Evolutionary conservation across 2,888 invertebrate species (phyloP).

Genomic region (Lagria hirta): DNA sequence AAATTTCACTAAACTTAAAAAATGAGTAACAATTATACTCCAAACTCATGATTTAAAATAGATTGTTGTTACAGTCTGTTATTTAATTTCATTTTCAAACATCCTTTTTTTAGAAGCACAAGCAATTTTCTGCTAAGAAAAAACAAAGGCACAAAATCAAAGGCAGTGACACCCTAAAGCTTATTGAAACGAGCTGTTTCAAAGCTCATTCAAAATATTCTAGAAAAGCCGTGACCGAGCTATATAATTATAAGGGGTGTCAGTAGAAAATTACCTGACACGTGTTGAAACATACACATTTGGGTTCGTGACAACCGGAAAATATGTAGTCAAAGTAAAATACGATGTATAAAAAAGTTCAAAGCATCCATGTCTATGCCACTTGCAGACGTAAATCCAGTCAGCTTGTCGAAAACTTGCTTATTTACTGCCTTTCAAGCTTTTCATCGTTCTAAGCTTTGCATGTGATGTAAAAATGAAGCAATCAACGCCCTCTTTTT

Average conservation of each 20-base stretch:
- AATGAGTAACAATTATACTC: too few species aligned
- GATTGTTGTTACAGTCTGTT: too few species aligned
- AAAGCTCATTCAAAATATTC: too few species aligned
- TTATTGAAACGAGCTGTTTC: too few species aligned
- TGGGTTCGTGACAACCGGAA: slow-evolving; percentile 45
- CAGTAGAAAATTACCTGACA: slow-evolving; percentile 39
- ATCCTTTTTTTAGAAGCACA: too few species aligned
- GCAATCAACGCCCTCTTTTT: slow-evolving; percentile 49
- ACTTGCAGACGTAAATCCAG: slow-evolving; percentile 48
- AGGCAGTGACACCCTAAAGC: too few species aligned
- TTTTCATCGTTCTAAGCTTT: slow-evolving; percentile 40
- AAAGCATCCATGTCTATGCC: slow-evolving; percentile 47
- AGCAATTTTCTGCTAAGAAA: too few species aligned
- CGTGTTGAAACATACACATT: slow-evolving; percentile 40
- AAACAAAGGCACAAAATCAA: too few species aligned
- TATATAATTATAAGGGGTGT: slow-evolving; percentile 19
- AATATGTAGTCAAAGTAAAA: slow-evolving; percentile 50
- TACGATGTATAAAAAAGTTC: slow-evolving; percentile 46
- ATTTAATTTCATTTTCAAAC: too few species aligned
- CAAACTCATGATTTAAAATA: too few species aligned
- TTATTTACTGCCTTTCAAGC: slow-evolving; percentile 51
- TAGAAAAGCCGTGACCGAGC: too few species aligned
- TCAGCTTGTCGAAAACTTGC: slow-evolving; percentile 50
- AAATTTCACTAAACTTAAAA: too few species aligned
- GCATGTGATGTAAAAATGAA: slow-evolving; percentile 48